Evolutionary conservation across 2,888 invertebrate genomes (phyloP).

Genomic region (Pterobdella sp.): DNA sequence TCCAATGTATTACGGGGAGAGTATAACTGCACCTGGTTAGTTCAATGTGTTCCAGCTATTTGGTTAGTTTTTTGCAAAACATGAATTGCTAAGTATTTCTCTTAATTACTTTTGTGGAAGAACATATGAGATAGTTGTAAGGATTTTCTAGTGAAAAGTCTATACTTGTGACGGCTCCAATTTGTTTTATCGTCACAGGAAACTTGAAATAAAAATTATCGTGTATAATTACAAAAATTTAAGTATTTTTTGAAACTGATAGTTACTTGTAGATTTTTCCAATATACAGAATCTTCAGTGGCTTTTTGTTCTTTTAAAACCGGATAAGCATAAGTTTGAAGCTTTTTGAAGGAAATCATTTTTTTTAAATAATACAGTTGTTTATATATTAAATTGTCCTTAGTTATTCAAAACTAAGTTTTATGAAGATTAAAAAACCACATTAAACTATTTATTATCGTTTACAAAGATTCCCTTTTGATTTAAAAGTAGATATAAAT

Average conservation of each 20-base stretch:
- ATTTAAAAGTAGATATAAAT: no score
- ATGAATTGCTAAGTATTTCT: not conserved
- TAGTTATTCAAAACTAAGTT: no score
- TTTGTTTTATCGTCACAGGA: conserved; percentile 81
- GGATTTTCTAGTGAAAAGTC: conserved; percentile 83
- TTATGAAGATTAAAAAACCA: no score
- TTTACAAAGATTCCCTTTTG: no score
- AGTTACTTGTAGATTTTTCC: conserved; percentile 75
- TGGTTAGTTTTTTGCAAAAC: conserved; percentile 12
- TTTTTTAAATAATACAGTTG: no score
- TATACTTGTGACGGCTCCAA: conserved; percentile 80
- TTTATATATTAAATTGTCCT: no score
- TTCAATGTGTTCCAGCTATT: no score
- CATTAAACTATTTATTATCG: no score
- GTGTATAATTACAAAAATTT: conserved; percentile 30
- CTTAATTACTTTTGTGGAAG: conserved; percentile 69
- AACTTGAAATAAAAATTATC: conserved; percentile 56
- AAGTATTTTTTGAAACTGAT: not conserved
- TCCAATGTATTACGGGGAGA: conserved; percentile 42
- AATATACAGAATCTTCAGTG: conserved; percentile 73
- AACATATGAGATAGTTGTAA: conserved; percentile 82
- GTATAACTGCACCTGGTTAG: not conserved
- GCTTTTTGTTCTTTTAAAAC: conserved; percentile 52
- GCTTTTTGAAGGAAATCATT: conserved; percentile 23
- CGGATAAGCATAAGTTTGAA: conserved; percentile 19